Base-by-base conservation (phyloP, 1,140 invertebrate species). In the Neuroterus valhalla region DNA sequence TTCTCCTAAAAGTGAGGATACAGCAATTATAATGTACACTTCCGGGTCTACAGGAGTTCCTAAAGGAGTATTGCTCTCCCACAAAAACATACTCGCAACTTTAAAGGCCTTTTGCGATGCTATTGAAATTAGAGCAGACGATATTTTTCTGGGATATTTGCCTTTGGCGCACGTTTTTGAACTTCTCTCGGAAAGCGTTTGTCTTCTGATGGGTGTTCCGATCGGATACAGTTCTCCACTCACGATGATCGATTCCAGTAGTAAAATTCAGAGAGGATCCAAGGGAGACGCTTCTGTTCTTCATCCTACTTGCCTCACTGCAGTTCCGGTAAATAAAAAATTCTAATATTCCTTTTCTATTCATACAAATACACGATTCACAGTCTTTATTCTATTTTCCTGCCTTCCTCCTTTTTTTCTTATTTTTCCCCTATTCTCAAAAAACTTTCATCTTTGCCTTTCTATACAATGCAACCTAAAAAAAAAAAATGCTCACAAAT, bases 111-210 rank as follows among this genome's bases (percentile, higher is more conserved):
- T 98, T 87, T 94, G 94, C 43, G 94, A 96, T 84, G 93, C 94
- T 50, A 94, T 97, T 17, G 87, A 91, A 38, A 94, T 95, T 66
- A 91, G 88, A 84, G 87, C 92, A 0, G 92, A 94, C 74, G 98
- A 99, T 86, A 91, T 96, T 15, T 96, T 98, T 80, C 94, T 99
- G 86, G 98, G 96, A 46, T 99, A 98, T 89, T 91, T 99, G 70
- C 98, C 98, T 12, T 91, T 99, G 66, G 98, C 98, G 50, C 99
- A 99, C 90, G 98, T 99, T 2, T 96, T 99, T 80, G 99, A 99
- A 90, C 91, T 99, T 50, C 92, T 97, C 66, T 93, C 94, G 11
- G 95, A 96, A 83, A 94, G 92, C 79, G 91, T 94, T 14, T 95
- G 94, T 81, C 90, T 95, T 46, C 88, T 94, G 48, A 93, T 91